phyloP scores from a whole-genome alignment of 2,797 vertebrate genomes.

The Myotis vivesi region DNA sequence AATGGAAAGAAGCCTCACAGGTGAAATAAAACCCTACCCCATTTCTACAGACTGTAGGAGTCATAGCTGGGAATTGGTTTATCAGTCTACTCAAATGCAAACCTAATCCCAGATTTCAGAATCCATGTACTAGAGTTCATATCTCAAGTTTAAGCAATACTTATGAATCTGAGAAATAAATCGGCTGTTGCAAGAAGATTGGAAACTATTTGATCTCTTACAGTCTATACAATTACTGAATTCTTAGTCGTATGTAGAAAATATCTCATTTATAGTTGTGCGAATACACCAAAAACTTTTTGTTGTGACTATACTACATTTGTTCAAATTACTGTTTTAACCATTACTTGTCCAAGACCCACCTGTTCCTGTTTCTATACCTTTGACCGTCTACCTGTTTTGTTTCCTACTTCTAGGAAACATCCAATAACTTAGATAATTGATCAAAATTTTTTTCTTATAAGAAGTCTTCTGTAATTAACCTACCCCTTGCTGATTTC shows the following conservation, averaged over 20 bases:
- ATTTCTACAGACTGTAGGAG: background rate
- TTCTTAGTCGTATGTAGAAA: background rate
- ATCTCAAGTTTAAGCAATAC: background rate
- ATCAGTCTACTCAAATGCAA: background rate
- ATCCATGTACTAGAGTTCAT: background rate
- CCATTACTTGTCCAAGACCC: background rate
- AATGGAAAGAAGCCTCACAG: background rate
- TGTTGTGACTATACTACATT: background rate
- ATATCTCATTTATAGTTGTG: background rate
- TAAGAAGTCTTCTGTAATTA: background rate
- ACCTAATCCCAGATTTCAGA: background rate
- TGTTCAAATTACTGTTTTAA: background rate
- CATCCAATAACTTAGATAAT: background rate
- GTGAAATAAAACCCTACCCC: background rate
- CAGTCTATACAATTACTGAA: background rate
- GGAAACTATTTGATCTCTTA: background rate
- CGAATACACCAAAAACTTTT: background rate
- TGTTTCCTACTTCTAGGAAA: background rate
- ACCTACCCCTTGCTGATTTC: background rate
- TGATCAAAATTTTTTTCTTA: background rate
- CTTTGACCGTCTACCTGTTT: background rate
- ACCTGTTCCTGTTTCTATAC: background rate
- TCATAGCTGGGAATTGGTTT: background rate
- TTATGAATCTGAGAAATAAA: background rate
- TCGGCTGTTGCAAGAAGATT: conserved; percentile 8